Evolutionary conservation across 2,888 invertebrate genomes (phyloP).

Genomic region (Nomada ruficornis): DNA sequence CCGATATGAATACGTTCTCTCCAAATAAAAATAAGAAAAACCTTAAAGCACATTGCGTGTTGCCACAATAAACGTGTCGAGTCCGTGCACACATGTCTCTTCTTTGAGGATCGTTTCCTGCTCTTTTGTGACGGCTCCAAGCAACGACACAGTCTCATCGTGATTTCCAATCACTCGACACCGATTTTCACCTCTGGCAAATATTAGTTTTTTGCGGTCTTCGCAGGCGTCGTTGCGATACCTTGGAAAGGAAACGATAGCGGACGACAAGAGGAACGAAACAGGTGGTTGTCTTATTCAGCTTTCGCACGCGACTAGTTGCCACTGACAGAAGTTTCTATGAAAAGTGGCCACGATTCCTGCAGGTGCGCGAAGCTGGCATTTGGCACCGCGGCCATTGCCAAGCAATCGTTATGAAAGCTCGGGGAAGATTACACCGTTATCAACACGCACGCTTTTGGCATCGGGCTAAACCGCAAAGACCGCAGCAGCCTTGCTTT

Average conservation of each 20-base stretch:
- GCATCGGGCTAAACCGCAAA: constrained; percentile 45
- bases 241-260: background rate
- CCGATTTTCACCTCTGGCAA: constrained; percentile 13
- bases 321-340: constrained; percentile 13
- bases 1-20: constrained; percentile 9
- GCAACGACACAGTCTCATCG: background rate
- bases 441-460: constrained; percentile 46
- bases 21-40: background rate
- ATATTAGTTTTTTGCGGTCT: constrained; percentile 4
- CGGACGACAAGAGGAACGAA: constrained; percentile 7
- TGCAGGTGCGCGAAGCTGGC: constrained; percentile 17
- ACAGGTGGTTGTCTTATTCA: constrained; percentile 53
- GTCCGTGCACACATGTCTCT: too few species aligned
- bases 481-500: constrained; percentile 34
- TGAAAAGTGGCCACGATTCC: constrained; percentile 35
- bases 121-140: too few species aligned
- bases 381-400: constrained; percentile 23
- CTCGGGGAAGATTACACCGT: constrained; percentile 41
- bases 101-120: background rate
- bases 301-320: constrained; percentile 26
- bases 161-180: background rate
- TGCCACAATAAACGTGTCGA: too few species aligned
- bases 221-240: background rate
- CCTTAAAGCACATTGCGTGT: background rate
- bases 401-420: constrained; percentile 31